Conservation (phyloP, 2,888 invertebrate genomes). For the Drosophila neonasuta region DNA sequence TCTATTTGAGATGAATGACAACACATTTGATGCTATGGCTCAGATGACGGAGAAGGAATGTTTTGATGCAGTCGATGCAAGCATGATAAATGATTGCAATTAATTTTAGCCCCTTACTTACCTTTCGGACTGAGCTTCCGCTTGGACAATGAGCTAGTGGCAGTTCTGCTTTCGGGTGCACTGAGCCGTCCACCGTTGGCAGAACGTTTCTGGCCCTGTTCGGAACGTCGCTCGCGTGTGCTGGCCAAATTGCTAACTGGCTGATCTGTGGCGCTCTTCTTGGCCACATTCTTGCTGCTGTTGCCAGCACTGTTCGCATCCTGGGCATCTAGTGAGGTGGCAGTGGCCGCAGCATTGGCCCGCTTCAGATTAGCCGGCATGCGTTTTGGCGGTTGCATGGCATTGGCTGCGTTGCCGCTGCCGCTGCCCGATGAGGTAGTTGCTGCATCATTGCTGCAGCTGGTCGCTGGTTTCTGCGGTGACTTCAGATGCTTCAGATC, state of each 20-base stretch:
- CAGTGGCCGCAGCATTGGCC: constrained; percentile 39
- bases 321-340: constrained; percentile 40
- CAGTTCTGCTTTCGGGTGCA: constrained; percentile 52
- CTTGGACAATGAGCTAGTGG: constrained; percentile 53
- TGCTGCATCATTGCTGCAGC: constrained; percentile 31
- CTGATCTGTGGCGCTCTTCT: constrained; percentile 72
- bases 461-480: constrained; percentile 67
- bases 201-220: constrained; percentile 55
- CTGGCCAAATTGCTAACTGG: constrained; percentile 42
- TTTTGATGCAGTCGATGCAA: constrained; percentile 21
- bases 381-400: constrained; percentile 59
- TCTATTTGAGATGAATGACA: neutral
- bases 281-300: constrained; percentile 74
- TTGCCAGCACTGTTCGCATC: constrained; percentile 36
- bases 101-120: constrained; percentile 43
- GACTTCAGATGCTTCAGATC: constrained; percentile 80
- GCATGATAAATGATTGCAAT: constrained; percentile 21
- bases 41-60: constrained; percentile 29
- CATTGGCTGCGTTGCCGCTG: constrained; percentile 23
- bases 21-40: neutral
- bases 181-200: constrained; percentile 42
- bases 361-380: constrained; percentile 62
- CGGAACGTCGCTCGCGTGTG: constrained; percentile 67
- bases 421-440: constrained; percentile 42
- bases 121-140: constrained; percentile 77